Conservation (phyloP, 2,888 invertebrate genomes). For the Antheraea assamensis region DNA sequence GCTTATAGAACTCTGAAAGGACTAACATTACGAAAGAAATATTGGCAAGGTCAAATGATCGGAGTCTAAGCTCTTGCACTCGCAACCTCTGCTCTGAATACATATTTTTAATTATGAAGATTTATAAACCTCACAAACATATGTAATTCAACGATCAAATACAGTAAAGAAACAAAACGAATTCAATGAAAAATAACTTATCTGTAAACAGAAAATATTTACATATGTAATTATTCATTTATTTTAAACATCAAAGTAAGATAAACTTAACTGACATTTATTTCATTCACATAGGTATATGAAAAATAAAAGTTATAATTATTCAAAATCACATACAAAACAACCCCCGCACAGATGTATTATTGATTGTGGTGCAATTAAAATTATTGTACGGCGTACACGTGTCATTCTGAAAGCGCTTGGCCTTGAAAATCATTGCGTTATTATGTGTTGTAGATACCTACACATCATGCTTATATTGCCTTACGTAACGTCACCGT, state of each 20-base stretch:
- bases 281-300: neutral
- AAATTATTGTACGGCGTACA: conserved; percentile 40
- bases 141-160: neutral
- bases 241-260: neutral
- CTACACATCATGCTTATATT: conserved; percentile 55
- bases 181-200: neutral
- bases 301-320: conserved; percentile 9
- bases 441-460: conserved; percentile 43
- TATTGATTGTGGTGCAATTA: conserved; percentile 44
- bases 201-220: neutral
- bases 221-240: neutral
- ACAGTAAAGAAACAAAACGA: neutral
- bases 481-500: conserved; percentile 66
- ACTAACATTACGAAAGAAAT: neutral
- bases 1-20: neutral
- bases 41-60: neutral
- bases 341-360: conserved; percentile 33
- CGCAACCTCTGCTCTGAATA: neutral
- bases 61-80: neutral
- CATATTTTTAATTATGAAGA: neutral
- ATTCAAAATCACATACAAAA: conserved; percentile 24
- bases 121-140: neutral
- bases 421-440: conserved; percentile 68
- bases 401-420: conserved; percentile 60
- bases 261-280: neutral